These are phyloP conservation scores for Decapterus maruadsi DNA, from an alignment of 2,797 vertebrate genomes.

Conservation along the genomic window DNA sequence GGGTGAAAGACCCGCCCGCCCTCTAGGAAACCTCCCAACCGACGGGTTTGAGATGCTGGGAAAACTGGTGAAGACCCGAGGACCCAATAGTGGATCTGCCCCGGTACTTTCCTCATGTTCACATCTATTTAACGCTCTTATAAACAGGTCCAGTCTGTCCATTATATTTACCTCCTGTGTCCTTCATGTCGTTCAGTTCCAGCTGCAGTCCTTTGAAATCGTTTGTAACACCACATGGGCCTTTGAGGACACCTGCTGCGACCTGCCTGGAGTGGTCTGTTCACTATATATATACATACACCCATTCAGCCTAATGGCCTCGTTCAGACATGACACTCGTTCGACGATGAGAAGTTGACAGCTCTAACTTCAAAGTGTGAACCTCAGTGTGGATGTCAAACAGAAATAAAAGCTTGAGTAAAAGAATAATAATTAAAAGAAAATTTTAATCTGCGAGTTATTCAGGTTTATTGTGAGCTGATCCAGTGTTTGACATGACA, in stretches of 20 bases:
- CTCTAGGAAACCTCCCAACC: slow-evolving; percentile 84
- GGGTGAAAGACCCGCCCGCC: slow-evolving; percentile 87
- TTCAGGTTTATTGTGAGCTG: not conserved
- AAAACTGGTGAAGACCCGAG: slow-evolving; percentile 90
- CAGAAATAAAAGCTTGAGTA: no score
- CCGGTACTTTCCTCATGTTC: slow-evolving; percentile 72
- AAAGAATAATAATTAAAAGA: no score
- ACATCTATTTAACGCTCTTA: not conserved
- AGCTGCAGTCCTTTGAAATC: slow-evolving; percentile 92
- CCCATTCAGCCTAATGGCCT: not conserved
- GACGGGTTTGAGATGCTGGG: slow-evolving; percentile 93
- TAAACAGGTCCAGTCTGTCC: not conserved
- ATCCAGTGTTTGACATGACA: not conserved
- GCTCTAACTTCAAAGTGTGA: no score
- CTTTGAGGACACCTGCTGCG: slow-evolving; percentile 90
- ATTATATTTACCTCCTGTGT: not conserved
- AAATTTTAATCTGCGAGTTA: no score
- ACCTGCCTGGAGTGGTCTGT: slow-evolving; percentile 91
- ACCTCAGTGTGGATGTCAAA: no score
- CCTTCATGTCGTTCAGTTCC: slow-evolving; percentile 83
- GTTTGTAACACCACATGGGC: slow-evolving; percentile 90
- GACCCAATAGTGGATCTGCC: slow-evolving; percentile 90
- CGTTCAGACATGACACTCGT: no score
- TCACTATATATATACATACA: not conserved
- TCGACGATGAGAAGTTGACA: no score